A percentile compares a stretch with the other conserved stretches of the same genome.
Conservation (phyloP, 2,113 vertebrate species). For the Kryptolebias marmoratus region DNA sequence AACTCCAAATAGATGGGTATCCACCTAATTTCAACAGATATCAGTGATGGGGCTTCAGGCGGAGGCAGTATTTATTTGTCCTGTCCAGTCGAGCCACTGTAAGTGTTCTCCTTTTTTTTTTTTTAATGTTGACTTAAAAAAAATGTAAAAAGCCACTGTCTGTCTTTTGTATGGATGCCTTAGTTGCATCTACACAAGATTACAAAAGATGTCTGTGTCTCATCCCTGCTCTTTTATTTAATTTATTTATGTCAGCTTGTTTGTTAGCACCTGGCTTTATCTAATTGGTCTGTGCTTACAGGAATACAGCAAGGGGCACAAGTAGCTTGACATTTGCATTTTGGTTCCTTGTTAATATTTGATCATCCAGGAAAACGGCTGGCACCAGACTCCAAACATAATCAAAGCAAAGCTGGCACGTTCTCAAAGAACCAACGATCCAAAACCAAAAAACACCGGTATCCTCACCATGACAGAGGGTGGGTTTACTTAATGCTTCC, state of each 20-base stretch:
- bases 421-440: conserved; percentile 32
- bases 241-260: conserved; percentile 15
- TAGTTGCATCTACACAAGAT: no score
- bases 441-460: conserved; percentile 26
- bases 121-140: no score
- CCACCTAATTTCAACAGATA: no score
- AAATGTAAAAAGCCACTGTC: no score
- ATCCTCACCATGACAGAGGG: conserved; percentile 28
- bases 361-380: conserved; percentile 38
- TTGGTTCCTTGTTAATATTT: conserved; percentile 57
- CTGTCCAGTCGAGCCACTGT: no score
- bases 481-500: conserved; percentile 40
- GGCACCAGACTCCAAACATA: conserved; percentile 36
- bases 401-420: conserved; percentile 40
- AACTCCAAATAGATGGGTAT: no score
- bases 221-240: conserved; percentile 31
- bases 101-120: no score
- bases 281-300: conserved; percentile 24
- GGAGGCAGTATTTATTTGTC: no score
- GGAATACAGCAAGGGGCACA: conserved; percentile 20
- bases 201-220: conserved; percentile 17
- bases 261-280: not conserved
- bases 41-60: no score
- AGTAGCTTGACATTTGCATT: conserved; percentile 49
- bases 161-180: no score